phyloP scores from a whole-genome alignment of 2,888 invertebrate genomes.

The Mesoligia furuncula region DNA sequence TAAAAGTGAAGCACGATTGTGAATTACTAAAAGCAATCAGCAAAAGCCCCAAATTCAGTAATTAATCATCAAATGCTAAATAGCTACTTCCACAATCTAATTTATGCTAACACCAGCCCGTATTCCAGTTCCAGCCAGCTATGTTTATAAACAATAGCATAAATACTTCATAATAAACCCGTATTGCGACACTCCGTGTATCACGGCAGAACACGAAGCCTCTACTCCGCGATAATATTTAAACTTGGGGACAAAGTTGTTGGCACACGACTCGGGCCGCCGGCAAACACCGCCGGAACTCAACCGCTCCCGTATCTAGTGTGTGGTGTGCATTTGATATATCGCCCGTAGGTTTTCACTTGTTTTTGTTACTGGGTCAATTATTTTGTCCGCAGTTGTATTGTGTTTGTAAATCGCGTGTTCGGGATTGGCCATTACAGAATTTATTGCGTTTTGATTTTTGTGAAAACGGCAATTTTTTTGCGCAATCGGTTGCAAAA shows the following conservation, averaged over 20 bases:
- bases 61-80: conserved; percentile 53
- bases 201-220: conserved; percentile 57
- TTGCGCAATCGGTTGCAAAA: neutral
- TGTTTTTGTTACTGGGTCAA: conserved; percentile 68
- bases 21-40: neutral
- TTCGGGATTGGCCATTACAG: conserved; percentile 44
- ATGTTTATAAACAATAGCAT: conserved; percentile 59
- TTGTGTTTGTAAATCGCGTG: conserved; percentile 55
- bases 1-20: neutral
- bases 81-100: conserved; percentile 44
- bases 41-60: conserved; percentile 19
- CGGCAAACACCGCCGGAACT: conserved; percentile 67
- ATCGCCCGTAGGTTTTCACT: conserved; percentile 66
- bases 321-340: conserved; percentile 70
- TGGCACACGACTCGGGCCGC: conserved; percentile 64
- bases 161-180: conserved; percentile 66
- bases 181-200: conserved; percentile 66
- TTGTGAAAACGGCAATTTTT: conserved; percentile 14
- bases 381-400: conserved; percentile 67
- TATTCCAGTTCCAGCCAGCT: conserved; percentile 42
- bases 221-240: conserved; percentile 66
- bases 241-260: conserved; percentile 68
- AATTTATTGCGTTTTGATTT: conserved; percentile 54
- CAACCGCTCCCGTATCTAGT: conserved; percentile 63
- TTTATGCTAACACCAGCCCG: conserved; percentile 53